A percentile compares a stretch with the other conserved stretches of the same genome.
Conservation (phyloP, 2,797 vertebrate species). For the Acipenser oxyrinchus region DNA sequence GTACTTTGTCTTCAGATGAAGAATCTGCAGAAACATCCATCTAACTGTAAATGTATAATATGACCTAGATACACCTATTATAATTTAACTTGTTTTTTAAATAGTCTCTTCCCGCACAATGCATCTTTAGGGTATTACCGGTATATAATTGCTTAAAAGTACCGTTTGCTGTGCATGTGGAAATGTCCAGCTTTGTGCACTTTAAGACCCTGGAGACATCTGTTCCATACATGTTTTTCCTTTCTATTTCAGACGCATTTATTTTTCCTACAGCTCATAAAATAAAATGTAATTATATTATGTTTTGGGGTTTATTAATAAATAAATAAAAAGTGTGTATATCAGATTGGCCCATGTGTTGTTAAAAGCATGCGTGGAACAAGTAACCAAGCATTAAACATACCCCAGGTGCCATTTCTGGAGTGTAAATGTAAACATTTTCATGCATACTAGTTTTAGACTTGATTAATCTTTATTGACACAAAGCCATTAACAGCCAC, state of each 20-base stretch:
- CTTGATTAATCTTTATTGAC: too few species aligned
- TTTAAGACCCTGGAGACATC: not conserved
- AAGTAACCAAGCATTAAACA: too few species aligned
- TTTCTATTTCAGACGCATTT: not conserved
- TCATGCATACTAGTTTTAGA: too few species aligned
- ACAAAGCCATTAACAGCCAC: too few species aligned
- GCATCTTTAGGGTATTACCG: not conserved
- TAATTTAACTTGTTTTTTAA: not conserved
- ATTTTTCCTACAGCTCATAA: slow-evolving; percentile 7
- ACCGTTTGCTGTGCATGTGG: not conserved
- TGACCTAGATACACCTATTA: not conserved
- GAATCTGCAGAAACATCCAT: not conserved
- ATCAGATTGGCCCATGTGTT: too few species aligned
- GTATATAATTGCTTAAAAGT: not conserved
- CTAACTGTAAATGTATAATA: not conserved
- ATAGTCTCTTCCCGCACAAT: too few species aligned
- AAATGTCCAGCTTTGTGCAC: not conserved
- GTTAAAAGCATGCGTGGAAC: too few species aligned
- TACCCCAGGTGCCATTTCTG: too few species aligned
- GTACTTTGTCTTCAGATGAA: too few species aligned
- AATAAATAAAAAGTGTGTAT: too few species aligned
- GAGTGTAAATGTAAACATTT: too few species aligned
- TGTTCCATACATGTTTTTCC: slow-evolving; percentile 5
- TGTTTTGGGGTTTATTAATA: too few species aligned
- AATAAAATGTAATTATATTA: slow-evolving; percentile 3